Base-by-base conservation (phyloP, 2,113 vertebrate genomes). In the Periophthalmus modestus region DNA sequence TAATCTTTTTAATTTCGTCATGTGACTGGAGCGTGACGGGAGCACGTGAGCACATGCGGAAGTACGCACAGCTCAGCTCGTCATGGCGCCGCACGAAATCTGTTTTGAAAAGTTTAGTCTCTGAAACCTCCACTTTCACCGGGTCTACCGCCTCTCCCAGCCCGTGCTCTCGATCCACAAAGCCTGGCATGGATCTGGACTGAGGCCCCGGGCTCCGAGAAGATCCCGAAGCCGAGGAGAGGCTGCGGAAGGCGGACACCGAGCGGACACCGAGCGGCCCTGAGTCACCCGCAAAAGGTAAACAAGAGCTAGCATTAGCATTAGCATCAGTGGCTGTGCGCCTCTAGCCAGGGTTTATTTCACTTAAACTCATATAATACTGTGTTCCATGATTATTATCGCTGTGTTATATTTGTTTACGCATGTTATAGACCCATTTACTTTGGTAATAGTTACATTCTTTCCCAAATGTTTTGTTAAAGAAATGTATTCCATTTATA, bases 21-120 rank as follows among this genome's bases (percentile, higher is more conserved):
- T 4, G 82, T 90, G 84, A 80, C 18, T 0, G 0, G 11, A 0
- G 4, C 33, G 12, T 68, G 5, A 23, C 0, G 0, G 2, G 0
- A 68, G 88, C 85, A 91, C 13, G 82, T 90, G 87, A 88, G 65
- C 61, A 10, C 15, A 4, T 4, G n/a, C 88, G 84, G 82, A 85
- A 82, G 85, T 78, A 4, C 0, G 0, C 0, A 0, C 39, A 39
- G 39, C 24, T 10, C 24, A 12, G 55, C 21, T 19, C 34, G 67
- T 61, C 39, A 89, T 92, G 89, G 89, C 85, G 80, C 71, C 75
- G 12, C 2, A 39, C 46, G 4, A 24, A 7, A 69, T 69, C 12
- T 10, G n/a, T 7, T 2, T 14, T 55, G 55, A 66, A 4, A 2
- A 0, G 18, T 18, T 15, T 1, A 0, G 67, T 16, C 6, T 34